Evolutionary conservation across 2,888 invertebrate species (phyloP).

Genomic region (Plagodis pulveraria): DNA sequence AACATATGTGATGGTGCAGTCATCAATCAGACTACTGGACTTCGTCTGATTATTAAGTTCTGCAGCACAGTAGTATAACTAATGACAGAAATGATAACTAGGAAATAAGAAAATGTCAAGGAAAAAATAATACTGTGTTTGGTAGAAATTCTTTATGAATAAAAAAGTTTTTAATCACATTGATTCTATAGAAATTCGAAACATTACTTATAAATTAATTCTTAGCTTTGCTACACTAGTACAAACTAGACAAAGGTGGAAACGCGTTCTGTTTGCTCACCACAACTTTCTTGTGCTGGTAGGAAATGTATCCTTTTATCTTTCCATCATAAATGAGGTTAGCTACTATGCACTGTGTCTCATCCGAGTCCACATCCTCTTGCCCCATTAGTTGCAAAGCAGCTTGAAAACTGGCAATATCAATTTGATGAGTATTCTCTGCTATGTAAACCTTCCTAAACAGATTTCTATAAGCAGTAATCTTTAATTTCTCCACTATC

Average conservation of each 20-base stretch:
- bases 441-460: conserved; percentile 95
- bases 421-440: conserved; percentile 93
- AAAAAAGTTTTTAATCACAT: conserved; percentile 25
- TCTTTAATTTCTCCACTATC: conserved; percentile 97
- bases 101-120: too few species aligned
- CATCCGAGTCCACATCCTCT: conserved; percentile 95
- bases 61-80: too few species aligned
- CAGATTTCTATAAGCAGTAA: conserved; percentile 97
- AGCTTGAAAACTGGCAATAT: conserved; percentile 92
- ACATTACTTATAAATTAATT: conserved; percentile 13
- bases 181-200: conserved; percentile 25
- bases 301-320: conserved; percentile 99
- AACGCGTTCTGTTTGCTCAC: conserved; percentile 99
- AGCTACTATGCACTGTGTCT: conserved; percentile 97
- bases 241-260: conserved; percentile 89
- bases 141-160: not conserved
- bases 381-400: conserved; percentile 93
- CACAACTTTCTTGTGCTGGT: conserved; percentile 98
- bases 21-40: too few species aligned
- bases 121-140: too few species aligned
- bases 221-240: conserved; percentile 43
- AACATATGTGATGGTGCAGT: too few species aligned
- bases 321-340: conserved; percentile 98
- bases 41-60: too few species aligned
- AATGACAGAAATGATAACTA: too few species aligned